A percentile compares a stretch with the other conserved stretches of the same genome.
Conservation (phyloP, 92 coral and sea anemone species). For the Montipora capitata region DNA sequence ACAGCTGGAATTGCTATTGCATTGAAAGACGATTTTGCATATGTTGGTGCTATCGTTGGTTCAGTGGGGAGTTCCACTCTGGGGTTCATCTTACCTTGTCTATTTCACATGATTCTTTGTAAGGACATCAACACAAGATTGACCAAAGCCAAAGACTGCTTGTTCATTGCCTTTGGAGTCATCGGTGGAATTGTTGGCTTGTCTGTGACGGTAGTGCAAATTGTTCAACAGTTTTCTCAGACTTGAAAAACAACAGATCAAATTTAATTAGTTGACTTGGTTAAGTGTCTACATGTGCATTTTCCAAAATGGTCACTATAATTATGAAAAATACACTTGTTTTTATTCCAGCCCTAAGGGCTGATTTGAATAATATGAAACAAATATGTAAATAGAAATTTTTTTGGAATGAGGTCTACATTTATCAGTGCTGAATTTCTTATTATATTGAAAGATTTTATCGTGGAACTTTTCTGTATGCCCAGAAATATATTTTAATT, state of each 20-base stretch:
- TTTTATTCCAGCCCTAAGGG: no score
- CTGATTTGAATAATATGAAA: no score
- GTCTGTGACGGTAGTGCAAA: constrained; percentile 74
- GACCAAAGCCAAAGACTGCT: constrained; percentile 81
- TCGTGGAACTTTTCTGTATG: no score
- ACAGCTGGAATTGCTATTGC: constrained; percentile 91
- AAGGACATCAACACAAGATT: constrained; percentile 59
- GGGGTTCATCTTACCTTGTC: constrained; percentile 89
- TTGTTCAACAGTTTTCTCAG: constrained; percentile 72
- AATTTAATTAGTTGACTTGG: no score
- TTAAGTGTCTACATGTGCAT: no score
- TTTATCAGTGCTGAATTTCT: no score
- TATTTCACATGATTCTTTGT: constrained; percentile 82
- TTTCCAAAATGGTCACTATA: no score
- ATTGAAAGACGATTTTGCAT: constrained; percentile 91
- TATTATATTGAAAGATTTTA: no score
- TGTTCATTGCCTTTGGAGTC: constrained; percentile 83
- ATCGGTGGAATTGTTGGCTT: constrained; percentile 91
- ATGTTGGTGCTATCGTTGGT: constrained; percentile 89
- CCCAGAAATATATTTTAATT: no score
- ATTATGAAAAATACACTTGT: no score
- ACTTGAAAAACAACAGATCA: not conserved
- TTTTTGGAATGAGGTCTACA: no score
- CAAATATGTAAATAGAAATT: no score
- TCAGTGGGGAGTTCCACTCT: constrained; percentile 93